phyloP scores from a whole-genome alignment of 2,797 vertebrate species.

The Enteromius argenteus region DNA sequence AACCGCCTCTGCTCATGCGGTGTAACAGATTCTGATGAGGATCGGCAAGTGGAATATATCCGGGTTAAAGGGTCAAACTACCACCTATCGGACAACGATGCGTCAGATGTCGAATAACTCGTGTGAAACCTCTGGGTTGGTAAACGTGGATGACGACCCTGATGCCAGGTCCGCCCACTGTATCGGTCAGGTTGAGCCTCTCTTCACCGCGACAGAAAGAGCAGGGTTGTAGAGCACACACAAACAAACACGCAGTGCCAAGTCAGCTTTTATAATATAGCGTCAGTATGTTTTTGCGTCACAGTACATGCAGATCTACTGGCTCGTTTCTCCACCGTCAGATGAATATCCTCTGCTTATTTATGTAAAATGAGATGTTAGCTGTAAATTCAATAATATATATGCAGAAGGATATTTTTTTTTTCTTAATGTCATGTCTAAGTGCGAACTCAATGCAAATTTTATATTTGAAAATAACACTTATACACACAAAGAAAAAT shows the following conservation, averaged over 20 bases:
- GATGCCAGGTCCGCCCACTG: constrained; percentile 77
- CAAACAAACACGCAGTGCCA: constrained; percentile 47
- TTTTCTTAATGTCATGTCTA: constrained; percentile 11
- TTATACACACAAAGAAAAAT: background rate
- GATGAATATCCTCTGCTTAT: constrained; percentile 34
- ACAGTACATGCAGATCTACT: constrained; percentile 19
- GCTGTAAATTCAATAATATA: constrained; percentile 39
- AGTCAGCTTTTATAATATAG: constrained; percentile 46
- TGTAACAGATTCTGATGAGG: constrained; percentile 90
- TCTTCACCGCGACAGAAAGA: constrained; percentile 43
- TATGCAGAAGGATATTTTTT: constrained; percentile 19
- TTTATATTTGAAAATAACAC: background rate
- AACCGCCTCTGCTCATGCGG: constrained; percentile 93
- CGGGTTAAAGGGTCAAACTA: constrained; percentile 99
- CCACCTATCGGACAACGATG: constrained; percentile 98
- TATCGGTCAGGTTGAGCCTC: constrained; percentile 70
- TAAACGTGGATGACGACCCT: constrained; percentile 71
- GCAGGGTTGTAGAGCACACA: constrained; percentile 52
- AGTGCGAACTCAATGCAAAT: constrained; percentile 8
- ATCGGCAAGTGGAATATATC: constrained; percentile 97
- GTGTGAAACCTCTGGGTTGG: constrained; percentile 39
- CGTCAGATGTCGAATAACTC: constrained; percentile 93
- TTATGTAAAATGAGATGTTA: constrained; percentile 31
- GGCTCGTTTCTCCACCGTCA: constrained; percentile 31
- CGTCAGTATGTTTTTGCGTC: constrained; percentile 30